Percentiles rank a stretch among this genome's conserved stretches.
Evolutionary conservation across 2,888 invertebrate genomes (phyloP).

Genomic region (Drosophila atroscutellata): DNA sequence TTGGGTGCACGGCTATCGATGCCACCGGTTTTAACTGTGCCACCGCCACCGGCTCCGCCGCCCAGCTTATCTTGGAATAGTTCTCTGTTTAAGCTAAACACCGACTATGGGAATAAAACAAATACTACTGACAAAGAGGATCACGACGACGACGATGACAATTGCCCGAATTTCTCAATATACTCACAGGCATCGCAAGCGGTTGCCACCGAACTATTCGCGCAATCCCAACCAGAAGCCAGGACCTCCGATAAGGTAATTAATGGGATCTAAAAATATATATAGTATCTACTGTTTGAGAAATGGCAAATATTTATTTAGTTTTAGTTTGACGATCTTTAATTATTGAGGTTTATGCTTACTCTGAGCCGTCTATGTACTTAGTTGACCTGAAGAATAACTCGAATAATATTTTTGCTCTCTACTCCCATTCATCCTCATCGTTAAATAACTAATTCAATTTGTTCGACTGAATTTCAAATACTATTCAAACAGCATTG

Average conservation of each 20-base stretch:
- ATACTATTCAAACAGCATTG: background rate
- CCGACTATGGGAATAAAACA: constrained; percentile 83
- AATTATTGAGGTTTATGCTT: background rate
- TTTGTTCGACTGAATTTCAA: background rate
- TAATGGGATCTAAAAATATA: constrained; percentile 22
- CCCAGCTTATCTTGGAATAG: constrained; percentile 81
- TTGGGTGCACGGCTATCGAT: constrained; percentile 50
- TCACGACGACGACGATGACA: constrained; percentile 87
- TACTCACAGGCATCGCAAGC: constrained; percentile 93
- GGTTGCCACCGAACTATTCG: constrained; percentile 78
- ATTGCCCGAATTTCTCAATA: constrained; percentile 94
- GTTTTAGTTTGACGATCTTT: background rate
- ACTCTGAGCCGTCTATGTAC: background rate
- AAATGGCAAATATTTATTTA: constrained; percentile 45
- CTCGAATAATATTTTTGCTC: background rate
- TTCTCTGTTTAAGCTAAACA: constrained; percentile 81
- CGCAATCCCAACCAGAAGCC: constrained; percentile 45
- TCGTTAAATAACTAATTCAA: background rate
- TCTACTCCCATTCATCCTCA: background rate
- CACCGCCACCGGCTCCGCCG: constrained; percentile 83
- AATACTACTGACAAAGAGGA: constrained; percentile 80
- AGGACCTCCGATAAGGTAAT: constrained; percentile 80
- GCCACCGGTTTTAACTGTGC: constrained; percentile 69
- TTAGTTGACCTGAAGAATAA: background rate
- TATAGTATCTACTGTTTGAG: constrained; percentile 20